These are phyloP conservation scores for Phrynocephalus vlangalii DNA, from an alignment of 2,797 vertebrate species.

Conservation along the genomic window DNA sequence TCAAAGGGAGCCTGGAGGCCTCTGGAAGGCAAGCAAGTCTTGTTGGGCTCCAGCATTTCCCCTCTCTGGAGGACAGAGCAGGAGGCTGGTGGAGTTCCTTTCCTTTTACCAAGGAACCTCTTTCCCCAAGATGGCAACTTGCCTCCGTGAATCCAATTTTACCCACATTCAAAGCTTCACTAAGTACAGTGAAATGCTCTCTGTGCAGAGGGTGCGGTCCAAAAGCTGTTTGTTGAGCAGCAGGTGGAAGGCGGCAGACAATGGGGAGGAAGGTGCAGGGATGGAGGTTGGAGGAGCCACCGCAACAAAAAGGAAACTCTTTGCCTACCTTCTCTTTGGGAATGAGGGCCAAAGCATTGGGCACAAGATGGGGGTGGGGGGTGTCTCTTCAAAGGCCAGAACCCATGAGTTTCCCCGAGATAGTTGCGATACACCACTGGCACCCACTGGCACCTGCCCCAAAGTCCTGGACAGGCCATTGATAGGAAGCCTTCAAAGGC, in stretches of 20 bases:
- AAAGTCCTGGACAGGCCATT: neutral
- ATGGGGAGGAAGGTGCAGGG: neutral
- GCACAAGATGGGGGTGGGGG: neutral
- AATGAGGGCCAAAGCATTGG: no score
- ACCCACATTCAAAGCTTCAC: neutral
- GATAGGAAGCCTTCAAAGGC: neutral
- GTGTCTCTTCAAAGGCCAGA: neutral
- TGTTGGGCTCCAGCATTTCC: no score
- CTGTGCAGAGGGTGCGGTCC: neutral
- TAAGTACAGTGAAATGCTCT: neutral
- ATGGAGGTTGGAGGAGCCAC: neutral
- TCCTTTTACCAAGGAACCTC: no score
- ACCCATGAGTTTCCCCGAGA: neutral
- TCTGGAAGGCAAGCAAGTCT: no score
- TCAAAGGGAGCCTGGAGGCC: neutral
- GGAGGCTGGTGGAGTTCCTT: no score
- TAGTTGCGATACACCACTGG: neutral
- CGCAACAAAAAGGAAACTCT: no score
- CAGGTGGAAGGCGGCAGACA: neutral
- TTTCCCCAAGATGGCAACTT: no score
- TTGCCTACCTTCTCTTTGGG: no score
- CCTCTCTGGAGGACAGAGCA: no score
- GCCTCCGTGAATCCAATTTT: neutral
- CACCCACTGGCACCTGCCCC: neutral
- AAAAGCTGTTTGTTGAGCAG: neutral